phyloP scores from a whole-genome alignment of 2,797 vertebrate genomes.

The Catamblyrhynchus diadema region DNA sequence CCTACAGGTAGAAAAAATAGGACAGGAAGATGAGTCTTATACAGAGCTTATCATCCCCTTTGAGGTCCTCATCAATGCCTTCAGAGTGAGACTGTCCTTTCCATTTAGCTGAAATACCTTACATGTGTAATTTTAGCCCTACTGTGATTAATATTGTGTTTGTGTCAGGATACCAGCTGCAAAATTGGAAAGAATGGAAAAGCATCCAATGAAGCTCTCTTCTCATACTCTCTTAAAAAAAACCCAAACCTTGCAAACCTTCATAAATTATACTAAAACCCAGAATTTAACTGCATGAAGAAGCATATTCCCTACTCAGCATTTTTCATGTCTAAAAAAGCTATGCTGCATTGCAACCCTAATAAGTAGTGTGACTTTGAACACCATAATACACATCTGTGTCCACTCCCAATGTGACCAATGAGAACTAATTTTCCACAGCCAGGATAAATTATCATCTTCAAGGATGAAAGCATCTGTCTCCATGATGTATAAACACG shows the following conservation, averaged over 20 bases:
- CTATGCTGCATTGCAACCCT: not conserved
- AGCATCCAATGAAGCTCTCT: not conserved
- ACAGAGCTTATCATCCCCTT: not conserved
- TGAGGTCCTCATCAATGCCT: not conserved
- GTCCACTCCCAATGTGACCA: slow-evolving; percentile 71
- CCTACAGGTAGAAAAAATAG: not conserved
- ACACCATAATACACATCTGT: slow-evolving; percentile 68
- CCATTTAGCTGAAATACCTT: not conserved
- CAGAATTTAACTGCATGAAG: slow-evolving; percentile 8
- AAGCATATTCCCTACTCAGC: not conserved
- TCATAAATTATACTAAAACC: not conserved
- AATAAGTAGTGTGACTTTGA: slow-evolving; percentile 53
- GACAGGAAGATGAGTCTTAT: not conserved
- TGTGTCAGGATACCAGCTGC: not conserved
- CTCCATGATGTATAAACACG: slow-evolving; percentile 71
- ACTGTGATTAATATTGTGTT: not conserved
- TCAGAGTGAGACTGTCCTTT: not conserved
- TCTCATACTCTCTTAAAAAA: not conserved
- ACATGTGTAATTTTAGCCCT: not conserved
- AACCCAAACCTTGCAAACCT: not conserved
- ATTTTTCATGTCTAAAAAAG: not conserved
- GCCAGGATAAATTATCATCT: slow-evolving; percentile 63
- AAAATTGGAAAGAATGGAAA: not conserved
- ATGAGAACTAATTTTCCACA: slow-evolving; percentile 59
- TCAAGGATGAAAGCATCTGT: slow-evolving; percentile 71